phyloP scores from a whole-genome alignment of 2,113 vertebrate species.

The Hirundichthys speculiger region DNA sequence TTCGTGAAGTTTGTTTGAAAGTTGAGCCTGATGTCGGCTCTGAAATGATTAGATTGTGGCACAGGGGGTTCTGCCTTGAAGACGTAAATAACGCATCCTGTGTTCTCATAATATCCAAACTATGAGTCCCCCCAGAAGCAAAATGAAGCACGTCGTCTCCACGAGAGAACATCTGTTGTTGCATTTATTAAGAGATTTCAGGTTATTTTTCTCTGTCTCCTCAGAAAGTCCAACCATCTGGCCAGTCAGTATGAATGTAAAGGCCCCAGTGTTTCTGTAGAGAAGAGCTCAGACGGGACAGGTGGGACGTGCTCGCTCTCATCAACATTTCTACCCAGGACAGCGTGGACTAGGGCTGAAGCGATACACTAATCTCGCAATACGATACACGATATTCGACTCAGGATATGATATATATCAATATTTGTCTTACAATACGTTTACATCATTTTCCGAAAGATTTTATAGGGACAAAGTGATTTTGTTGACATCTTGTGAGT shows the following conservation, averaged over 20 bases:
- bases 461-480: too few species aligned
- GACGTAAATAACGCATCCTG: background rate
- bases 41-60: background rate
- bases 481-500: too few species aligned
- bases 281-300: background rate
- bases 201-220: background rate
- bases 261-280: background rate
- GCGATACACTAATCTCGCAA: too few species aligned
- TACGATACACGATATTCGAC: too few species aligned
- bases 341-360: too few species aligned
- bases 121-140: background rate
- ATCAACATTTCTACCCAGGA: background rate
- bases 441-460: too few species aligned
- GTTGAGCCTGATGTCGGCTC: background rate
- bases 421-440: too few species aligned
- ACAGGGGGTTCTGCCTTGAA: background rate
- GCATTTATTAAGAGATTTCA: background rate
- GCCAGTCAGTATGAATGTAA: background rate
- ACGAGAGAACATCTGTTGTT: background rate
- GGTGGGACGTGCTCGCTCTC: background rate
- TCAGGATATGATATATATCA: too few species aligned
- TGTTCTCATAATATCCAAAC: background rate
- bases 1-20: too few species aligned
- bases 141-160: background rate
- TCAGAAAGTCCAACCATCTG: background rate